These are phyloP conservation scores for Cotesia typhae DNA, from an alignment of 1,140 invertebrate genomes.

Conservation along the genomic window DNA sequence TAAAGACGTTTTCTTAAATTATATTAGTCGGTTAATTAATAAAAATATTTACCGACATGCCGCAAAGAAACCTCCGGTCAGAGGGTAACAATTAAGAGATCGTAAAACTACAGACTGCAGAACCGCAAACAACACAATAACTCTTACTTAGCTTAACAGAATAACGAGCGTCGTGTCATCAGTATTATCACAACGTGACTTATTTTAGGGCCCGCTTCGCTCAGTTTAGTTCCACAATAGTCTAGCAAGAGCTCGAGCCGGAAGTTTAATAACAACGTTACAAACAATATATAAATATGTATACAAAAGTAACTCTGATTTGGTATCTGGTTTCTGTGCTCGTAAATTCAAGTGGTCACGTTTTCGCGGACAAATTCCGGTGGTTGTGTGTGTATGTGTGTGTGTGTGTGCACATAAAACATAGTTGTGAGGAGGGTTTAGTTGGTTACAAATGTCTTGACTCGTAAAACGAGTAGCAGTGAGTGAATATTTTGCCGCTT, in stretches of 20 bases:
- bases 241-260: not conserved
- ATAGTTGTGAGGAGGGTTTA: too few relatives aligned
- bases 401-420: too few relatives aligned
- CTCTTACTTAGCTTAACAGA: not conserved
- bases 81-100: constrained; percentile 25
- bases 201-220: not conserved
- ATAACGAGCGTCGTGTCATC: not conserved
- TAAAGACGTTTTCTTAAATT: not conserved
- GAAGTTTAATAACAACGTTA: not conserved
- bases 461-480: constrained; percentile 35
- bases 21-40: not conserved
- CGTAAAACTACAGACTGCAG: constrained; percentile 1
- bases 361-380: constrained; percentile 29
- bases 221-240: not conserved
- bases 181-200: constrained; percentile 1
- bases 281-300: not conserved
- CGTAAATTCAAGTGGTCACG: constrained; percentile 23
- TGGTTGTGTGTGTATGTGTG: too few relatives aligned
- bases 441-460: constrained; percentile 31
- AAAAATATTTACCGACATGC: not conserved
- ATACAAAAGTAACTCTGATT: constrained; percentile 11
- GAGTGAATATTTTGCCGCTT: constrained; percentile 12
- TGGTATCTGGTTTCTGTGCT: constrained; percentile 19
- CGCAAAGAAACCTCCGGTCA: not conserved
- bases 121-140: not conserved